Evolutionary conservation across 2,113 vertebrate genomes (phyloP), one percentile per base, ranked within the genome.

Genomic region (Perccottus glenii): DNA sequence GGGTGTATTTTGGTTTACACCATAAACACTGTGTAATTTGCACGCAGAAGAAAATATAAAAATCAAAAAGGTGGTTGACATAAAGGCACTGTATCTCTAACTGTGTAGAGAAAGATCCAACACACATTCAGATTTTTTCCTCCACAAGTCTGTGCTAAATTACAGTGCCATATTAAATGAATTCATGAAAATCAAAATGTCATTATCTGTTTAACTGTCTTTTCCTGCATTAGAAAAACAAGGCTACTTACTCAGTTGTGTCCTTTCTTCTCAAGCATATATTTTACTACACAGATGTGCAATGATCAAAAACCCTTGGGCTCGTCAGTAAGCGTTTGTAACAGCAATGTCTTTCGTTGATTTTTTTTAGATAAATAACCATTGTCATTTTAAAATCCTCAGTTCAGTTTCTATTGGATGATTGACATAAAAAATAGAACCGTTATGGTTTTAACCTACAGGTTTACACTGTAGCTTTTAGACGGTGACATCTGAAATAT

Each of bases 111-210:
- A 86, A 78, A 73, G 60, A 66, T 62, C 66, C 59, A 61, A 60
- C 7, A 80, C 71, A 82, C 78, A 75, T 67, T 82, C 43, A 55
- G 51, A 32, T 73, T 53, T 62, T 73, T 46, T 60, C 73, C 57
- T 70, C 27, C 62, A 64, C 91, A 88, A 94, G 87, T 64, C 90
- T 92, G 90, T 89, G 93, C 92, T 93, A 90, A 82, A 92, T 93
- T 92, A 93, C 93, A 91, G 92, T 89, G 94, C 94, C 67, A 91
- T 88, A 90, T 85, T 91, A 80, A 90, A 91, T 88, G 90, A 91
- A 82, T 91, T 84, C 89, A 88, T 19, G 33, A 75, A 70, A 67
- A 46, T 60, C 66, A 68, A 44, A 60, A 67, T 66, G 62, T 84
- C 91, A 93, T 92, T 92, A 67, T 91, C 91, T 93, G 87, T 92